phyloP scores from a whole-genome alignment of 2,797 vertebrate genomes.

The Nyctalus aviator region DNA sequence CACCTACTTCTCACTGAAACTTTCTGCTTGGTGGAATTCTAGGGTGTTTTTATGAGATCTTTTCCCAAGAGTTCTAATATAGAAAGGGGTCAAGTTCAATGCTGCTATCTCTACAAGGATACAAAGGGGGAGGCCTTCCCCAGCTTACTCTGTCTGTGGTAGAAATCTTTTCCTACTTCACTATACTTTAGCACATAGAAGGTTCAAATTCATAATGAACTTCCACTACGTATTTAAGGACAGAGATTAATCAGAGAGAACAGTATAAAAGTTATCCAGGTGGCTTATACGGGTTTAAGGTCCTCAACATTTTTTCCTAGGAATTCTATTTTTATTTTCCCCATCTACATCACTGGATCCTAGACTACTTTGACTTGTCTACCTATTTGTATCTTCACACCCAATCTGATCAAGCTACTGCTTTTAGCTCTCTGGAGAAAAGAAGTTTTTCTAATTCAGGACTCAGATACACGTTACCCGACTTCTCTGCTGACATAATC shows the following conservation, averaged over 20 bases:
- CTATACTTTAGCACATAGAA: neutral
- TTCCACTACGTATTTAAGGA: constrained; percentile 1
- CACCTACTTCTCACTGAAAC: neutral
- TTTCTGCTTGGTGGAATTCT: constrained; percentile 27
- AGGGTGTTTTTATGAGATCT: neutral
- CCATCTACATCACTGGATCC: neutral
- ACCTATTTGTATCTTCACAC: neutral
- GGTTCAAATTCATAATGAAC: constrained; percentile 40
- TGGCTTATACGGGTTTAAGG: neutral
- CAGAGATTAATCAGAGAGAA: constrained; percentile 36
- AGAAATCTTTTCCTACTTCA: constrained; percentile 21
- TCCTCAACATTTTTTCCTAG: neutral
- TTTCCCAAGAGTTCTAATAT: neutral
- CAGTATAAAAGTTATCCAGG: neutral
- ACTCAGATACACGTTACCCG: neutral
- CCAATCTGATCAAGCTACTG: neutral
- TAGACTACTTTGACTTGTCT: neutral
- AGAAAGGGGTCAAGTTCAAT: neutral
- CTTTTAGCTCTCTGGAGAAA: constrained; percentile 33
- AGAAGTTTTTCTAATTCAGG: neutral
- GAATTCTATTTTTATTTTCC: constrained; percentile 28
- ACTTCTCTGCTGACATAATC: neutral
- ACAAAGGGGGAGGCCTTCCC: neutral
- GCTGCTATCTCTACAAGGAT: neutral
- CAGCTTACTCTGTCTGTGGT: neutral